Conservation (phyloP, 2,797 vertebrate species). For the Kryptopterus vitreolus region DNA sequence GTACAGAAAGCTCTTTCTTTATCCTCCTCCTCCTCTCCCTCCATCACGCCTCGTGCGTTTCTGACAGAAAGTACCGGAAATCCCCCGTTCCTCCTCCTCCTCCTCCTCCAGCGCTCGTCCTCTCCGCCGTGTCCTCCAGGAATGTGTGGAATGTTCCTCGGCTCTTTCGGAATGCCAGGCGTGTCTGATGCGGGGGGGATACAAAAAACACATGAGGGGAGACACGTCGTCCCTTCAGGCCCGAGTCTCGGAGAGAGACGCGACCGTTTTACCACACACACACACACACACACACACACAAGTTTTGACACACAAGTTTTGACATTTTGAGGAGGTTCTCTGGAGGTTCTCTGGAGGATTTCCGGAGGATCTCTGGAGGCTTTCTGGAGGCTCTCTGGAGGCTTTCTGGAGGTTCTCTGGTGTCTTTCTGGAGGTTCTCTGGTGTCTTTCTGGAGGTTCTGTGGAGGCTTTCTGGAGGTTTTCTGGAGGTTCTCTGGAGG, state of each 20-base stretch:
- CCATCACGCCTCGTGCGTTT: constrained; percentile 51
- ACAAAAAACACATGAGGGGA: constrained; percentile 37
- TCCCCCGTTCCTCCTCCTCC: constrained; percentile 18
- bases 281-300: too few relatives aligned
- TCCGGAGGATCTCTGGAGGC: too few relatives aligned
- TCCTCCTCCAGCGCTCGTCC: constrained; percentile 18
- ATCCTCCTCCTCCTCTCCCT: neutral
- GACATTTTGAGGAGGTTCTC: too few relatives aligned
- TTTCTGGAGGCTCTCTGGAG: too few relatives aligned
- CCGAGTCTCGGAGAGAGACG: too few relatives aligned
- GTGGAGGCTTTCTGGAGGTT: too few relatives aligned
- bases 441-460: too few relatives aligned
- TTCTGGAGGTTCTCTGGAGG: too few relatives aligned
- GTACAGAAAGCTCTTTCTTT: neutral
- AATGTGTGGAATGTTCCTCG: constrained; percentile 71
- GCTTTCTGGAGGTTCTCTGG: too few relatives aligned
- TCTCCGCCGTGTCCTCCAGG: constrained; percentile 49
- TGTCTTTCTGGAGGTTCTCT: too few relatives aligned
- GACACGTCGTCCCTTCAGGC: neutral
- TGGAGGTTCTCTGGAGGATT: too few relatives aligned
- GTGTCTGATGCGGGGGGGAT: constrained; percentile 62
- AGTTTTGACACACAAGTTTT: too few relatives aligned
- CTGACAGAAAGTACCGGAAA: constrained; percentile 36
- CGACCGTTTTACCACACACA: neutral
- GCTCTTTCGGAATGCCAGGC: constrained; percentile 71